A percentile compares a stretch with the other conserved stretches of the same genome.
phyloP scores from a whole-genome alignment of 2,113 vertebrate genomes.

The Cyanoliseus patagonus region DNA sequence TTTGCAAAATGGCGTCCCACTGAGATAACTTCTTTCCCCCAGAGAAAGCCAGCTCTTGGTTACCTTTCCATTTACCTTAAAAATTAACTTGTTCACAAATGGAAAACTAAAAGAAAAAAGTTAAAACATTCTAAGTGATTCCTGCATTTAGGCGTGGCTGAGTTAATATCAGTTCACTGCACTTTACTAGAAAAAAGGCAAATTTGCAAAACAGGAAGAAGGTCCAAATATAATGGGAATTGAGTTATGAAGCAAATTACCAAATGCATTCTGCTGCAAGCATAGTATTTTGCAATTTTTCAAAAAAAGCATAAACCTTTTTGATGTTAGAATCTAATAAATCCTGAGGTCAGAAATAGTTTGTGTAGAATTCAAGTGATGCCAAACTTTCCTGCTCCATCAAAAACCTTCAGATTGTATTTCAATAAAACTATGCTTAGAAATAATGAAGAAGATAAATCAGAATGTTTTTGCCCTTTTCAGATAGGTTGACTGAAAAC shows the following conservation, averaged over 20 bases:
- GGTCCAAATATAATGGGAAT: not conserved
- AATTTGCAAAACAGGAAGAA: not conserved
- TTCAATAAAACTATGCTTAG: not conserved
- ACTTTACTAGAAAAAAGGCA: not conserved
- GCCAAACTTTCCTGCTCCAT: not conserved
- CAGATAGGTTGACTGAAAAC: not conserved
- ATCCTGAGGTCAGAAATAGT: not conserved
- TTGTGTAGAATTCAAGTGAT: not conserved
- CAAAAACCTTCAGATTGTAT: not conserved
- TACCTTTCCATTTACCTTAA: not conserved
- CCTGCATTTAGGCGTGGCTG: not conserved
- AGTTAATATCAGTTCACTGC: not conserved
- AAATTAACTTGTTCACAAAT: not conserved
- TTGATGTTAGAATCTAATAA: not conserved
- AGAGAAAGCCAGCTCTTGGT: not conserved
- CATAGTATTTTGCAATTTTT: not conserved
- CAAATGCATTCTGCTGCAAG: not conserved
- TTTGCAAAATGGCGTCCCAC: not conserved
- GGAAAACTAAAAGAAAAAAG: not conserved
- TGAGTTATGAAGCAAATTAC: not conserved
- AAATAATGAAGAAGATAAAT: not conserved
- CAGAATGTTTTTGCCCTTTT: not conserved
- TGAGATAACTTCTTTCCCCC: not conserved
- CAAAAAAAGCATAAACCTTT: not conserved
- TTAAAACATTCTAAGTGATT: not conserved